phyloP scores from a whole-genome alignment of 1,140 invertebrate genomes.

The Aphidius gifuensis region DNA sequence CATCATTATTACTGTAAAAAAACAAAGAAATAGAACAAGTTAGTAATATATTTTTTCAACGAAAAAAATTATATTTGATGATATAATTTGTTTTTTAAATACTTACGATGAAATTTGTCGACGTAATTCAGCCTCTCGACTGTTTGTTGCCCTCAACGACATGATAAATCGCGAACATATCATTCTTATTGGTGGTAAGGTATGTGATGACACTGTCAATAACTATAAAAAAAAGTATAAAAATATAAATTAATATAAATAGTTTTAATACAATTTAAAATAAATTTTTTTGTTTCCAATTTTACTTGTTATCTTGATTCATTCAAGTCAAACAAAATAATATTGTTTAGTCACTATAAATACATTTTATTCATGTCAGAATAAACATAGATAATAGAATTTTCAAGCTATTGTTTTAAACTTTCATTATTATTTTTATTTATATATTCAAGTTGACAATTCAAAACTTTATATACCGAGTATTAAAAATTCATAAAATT shows the following conservation, averaged over 20 bases:
- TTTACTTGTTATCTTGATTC: conserved; percentile 1
- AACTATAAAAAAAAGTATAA: conserved; percentile 47
- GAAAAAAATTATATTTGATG: background rate
- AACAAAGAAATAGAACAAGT: conserved; percentile 21
- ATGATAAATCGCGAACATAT: conserved; percentile 52
- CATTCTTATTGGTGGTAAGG: conserved; percentile 55
- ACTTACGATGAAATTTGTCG: conserved; percentile 25
- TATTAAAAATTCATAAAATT: background rate
- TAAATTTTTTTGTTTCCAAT: conserved; percentile 2
- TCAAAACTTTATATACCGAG: background rate
- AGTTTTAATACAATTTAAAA: conserved; percentile 2
- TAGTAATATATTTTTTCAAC: background rate
- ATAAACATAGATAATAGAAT: too few relatives aligned
- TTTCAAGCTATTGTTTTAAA: too few relatives aligned
- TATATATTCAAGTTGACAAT: conserved; percentile 10
- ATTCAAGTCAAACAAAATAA: background rate
- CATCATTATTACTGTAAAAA: conserved; percentile 11
- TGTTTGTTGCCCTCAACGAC: conserved; percentile 42
- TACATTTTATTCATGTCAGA: too few relatives aligned
- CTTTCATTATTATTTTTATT: too few relatives aligned
- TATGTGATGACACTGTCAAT: conserved; percentile 56
- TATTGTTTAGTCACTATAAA: too few relatives aligned
- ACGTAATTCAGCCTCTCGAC: conserved; percentile 27
- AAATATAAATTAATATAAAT: conserved; percentile 16
- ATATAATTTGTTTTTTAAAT: conserved; percentile 10